phyloP scores from a whole-genome alignment of 1,140 invertebrate genomes.

The Adoxophyes honmai region DNA sequence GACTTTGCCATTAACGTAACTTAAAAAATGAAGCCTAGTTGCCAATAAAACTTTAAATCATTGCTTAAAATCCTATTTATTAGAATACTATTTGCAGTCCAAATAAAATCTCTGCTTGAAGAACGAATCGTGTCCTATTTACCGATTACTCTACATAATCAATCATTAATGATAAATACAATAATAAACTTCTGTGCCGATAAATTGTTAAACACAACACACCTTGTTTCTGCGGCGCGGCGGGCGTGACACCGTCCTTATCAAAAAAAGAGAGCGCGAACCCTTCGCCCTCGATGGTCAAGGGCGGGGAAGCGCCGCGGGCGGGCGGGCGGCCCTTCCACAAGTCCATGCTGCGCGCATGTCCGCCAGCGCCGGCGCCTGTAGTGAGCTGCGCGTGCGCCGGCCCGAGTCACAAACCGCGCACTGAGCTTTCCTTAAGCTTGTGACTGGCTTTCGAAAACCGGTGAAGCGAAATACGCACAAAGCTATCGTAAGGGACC shows the following conservation, averaged over 20 bases:
- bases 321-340: slow-evolving; percentile 49
- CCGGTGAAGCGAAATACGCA: slow-evolving; percentile 1
- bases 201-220: slow-evolving; percentile 26
- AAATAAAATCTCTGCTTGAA: too few species aligned
- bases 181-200: too few species aligned
- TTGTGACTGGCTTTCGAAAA: slow-evolving; percentile 27
- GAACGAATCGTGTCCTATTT: too few species aligned
- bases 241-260: slow-evolving; percentile 33
- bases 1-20: too few species aligned
- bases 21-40: too few species aligned
- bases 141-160: too few species aligned
- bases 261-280: slow-evolving; percentile 49
- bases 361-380: slow-evolving; percentile 17
- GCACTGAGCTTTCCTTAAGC: slow-evolving; percentile 42
- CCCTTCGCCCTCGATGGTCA: slow-evolving; percentile 37
- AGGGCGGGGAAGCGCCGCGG: slow-evolving; percentile 42
- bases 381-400: slow-evolving; percentile 19
- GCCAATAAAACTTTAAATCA: too few species aligned
- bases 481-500: not conserved
- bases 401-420: slow-evolving; percentile 31
- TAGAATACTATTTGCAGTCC: too few species aligned
- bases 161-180: too few species aligned
- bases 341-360: slow-evolving; percentile 58
- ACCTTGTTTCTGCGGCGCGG: slow-evolving; percentile 46
- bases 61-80: too few species aligned